Base-by-base conservation (phyloP, 2,797 vertebrate species). In the Eospalax fontanierii region DNA sequence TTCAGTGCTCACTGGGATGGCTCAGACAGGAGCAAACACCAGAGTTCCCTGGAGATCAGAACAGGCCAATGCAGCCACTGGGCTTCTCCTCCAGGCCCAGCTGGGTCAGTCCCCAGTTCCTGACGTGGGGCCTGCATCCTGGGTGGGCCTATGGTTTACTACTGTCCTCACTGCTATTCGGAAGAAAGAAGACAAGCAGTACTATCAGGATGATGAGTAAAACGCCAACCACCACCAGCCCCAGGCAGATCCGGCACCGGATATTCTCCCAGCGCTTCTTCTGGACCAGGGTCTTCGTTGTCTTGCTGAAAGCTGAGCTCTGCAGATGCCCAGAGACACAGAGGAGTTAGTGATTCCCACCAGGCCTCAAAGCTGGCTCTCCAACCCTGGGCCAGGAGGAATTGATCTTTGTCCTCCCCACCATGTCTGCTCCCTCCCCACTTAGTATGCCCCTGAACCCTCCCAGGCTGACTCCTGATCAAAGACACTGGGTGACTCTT, bases 301-400 rank as follows among this genome's bases (percentile, higher is more conserved):
- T 98, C 97, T 97, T 98, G 75, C 76, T 97, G 97, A 98, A 98
- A 83, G 89, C 33, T 0, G 95, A 70, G 1, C 98, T 96, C 98
- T 98, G 95, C 65, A 40, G 94, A 87, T 9, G 54, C 30, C 85
- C 94, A 81, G 71, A 93, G 94, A 96, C 50, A 97, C 11, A 74
- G 22, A 61, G 21, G 68, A 87, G 80, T 97, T 92, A 97, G 89
- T 18, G 30, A 54, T 38, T 33, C 28, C 18, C 61, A 15, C 6
- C 28, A n/a, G 80, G 43, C 54, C 87, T 70, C 35, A 33, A 26
- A 91, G 63, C 40, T 86, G 59, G 35, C 9, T 75, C 30, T 66
- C 59, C 84, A 87, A 21, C n/a, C 59, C 46, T 21, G 0, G 8
- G 35, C 89, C 57, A 28, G 14, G 43, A 33, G 26, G 59, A 12